These are phyloP conservation scores for Eumacrocentrus americanus DNA, from an alignment of 2,888 invertebrate genomes.

Conservation along the genomic window DNA sequence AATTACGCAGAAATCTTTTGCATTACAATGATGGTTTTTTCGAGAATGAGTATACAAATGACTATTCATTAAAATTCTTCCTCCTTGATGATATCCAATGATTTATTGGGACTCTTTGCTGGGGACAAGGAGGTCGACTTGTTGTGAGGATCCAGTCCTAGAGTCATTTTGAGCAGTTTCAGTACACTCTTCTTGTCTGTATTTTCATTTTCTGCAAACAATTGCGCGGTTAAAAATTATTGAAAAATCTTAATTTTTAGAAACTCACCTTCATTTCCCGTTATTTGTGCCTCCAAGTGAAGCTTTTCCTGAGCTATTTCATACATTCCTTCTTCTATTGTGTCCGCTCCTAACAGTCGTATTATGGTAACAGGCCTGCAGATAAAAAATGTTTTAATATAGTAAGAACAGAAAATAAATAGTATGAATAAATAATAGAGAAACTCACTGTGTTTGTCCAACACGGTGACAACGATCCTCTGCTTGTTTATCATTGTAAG, in stretches of 20 bases:
- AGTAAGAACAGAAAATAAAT: slow-evolving; percentile 1
- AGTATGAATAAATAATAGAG: too few species aligned
- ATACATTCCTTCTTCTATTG: slow-evolving; percentile 93
- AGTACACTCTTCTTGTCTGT: slow-evolving; percentile 81
- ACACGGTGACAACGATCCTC: slow-evolving; percentile 82
- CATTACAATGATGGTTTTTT: not conserved
- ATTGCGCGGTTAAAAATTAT: slow-evolving; percentile 9
- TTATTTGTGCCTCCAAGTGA: slow-evolving; percentile 87
- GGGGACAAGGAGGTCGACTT: slow-evolving; percentile 45
- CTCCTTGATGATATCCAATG: slow-evolving; percentile 36
- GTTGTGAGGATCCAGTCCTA: slow-evolving; percentile 67
- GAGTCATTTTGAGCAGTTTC: slow-evolving; percentile 77
- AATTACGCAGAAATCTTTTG: slow-evolving; percentile 2
- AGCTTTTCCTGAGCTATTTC: slow-evolving; percentile 90
- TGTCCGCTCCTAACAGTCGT: slow-evolving; percentile 81
- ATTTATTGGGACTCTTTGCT: slow-evolving; percentile 39
- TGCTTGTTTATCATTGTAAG: slow-evolving; percentile 97
- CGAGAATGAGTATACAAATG: not conserved
- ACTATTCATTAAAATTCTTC: slow-evolving; percentile 27
- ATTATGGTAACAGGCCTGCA: slow-evolving; percentile 84
- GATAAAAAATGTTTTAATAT: not conserved
- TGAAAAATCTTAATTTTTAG: too few species aligned
- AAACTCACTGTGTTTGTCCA: slow-evolving; percentile 67
- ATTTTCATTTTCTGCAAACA: slow-evolving; percentile 69
- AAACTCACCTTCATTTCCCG: slow-evolving; percentile 65